Conservation (phyloP, 2,888 invertebrate genomes). For the Erebia epiphron region DNA sequence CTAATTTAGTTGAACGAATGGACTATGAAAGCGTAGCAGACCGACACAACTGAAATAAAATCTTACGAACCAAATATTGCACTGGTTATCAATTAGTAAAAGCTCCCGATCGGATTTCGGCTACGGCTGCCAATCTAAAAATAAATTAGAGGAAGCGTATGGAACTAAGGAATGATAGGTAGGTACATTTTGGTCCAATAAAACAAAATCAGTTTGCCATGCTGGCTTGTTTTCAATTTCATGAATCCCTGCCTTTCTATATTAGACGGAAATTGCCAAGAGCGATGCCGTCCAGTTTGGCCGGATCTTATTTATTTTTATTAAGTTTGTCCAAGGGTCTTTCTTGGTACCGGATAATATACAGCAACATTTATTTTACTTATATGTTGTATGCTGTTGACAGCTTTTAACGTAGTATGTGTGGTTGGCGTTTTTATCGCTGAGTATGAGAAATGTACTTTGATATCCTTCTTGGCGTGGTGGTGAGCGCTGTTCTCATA, state of each 20-base stretch:
- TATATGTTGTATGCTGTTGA: conserved; percentile 13
- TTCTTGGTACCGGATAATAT: conserved; percentile 44
- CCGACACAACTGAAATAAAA: too few species aligned
- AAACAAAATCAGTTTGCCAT: conserved; percentile 69
- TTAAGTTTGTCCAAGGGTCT: conserved; percentile 51
- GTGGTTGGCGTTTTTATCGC: background rate
- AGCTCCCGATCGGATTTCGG: too few species aligned
- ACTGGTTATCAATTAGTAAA: too few species aligned
- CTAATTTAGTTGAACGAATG: too few species aligned
- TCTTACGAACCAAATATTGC: too few species aligned
- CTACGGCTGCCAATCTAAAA: background rate
- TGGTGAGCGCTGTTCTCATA: too few species aligned
- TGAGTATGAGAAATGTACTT: too few species aligned
- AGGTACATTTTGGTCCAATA: conserved; percentile 2
- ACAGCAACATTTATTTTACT: conserved; percentile 36
- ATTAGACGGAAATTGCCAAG: conserved; percentile 70
- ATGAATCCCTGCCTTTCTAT: conserved; percentile 66
- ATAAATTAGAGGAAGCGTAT: background rate
- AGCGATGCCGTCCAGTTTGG: conserved; percentile 60
- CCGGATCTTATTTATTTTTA: conserved; percentile 69
- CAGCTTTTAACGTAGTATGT: conserved; percentile 15
- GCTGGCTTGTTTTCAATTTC: conserved; percentile 73
- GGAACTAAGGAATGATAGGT: background rate
- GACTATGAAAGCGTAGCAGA: too few species aligned
- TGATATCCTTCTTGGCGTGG: too few species aligned